Conservation (phyloP, 1,140 invertebrate species). For the Brachionus plicatilis region DNA sequence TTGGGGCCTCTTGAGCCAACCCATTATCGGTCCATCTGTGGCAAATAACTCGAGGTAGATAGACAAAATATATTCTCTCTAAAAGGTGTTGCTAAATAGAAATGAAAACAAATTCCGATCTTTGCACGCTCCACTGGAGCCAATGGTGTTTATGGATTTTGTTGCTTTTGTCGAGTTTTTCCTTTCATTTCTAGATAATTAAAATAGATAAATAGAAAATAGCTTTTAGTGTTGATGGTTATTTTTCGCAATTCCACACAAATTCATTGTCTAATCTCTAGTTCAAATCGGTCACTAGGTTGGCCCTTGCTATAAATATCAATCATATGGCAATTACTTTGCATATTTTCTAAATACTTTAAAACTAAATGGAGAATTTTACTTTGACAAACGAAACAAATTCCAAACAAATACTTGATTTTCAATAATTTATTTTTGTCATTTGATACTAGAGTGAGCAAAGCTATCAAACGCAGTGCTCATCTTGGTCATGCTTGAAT, state of each 20-base stretch:
- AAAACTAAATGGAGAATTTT: neutral
- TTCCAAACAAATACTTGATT: neutral
- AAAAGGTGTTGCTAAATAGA: neutral
- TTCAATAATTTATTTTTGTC: neutral
- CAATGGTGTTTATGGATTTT: slow-evolving; percentile 16
- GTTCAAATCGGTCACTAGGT: slow-evolving; percentile 29
- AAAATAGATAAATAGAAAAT: slow-evolving; percentile 37
- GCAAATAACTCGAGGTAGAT: neutral
- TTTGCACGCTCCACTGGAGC: neutral
- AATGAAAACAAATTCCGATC: slow-evolving; percentile 9
- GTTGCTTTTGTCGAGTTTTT: neutral
- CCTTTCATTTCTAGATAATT: slow-evolving; percentile 11
- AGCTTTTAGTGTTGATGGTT: neutral
- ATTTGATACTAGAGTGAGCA: neutral
- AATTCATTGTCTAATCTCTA: slow-evolving; percentile 3
- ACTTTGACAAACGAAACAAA: neutral
- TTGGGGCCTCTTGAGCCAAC: neutral
- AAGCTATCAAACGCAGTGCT: neutral
- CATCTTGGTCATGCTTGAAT: neutral
- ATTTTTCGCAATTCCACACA: slow-evolving; percentile 9
- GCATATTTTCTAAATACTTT: neutral
- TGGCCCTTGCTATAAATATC: neutral
- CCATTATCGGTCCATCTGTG: neutral
- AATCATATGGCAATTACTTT: neutral
- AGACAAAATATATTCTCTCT: neutral